These are phyloP conservation scores for Phycodurus eques DNA, from an alignment of 2,113 vertebrate genomes.

Conservation along the genomic window DNA sequence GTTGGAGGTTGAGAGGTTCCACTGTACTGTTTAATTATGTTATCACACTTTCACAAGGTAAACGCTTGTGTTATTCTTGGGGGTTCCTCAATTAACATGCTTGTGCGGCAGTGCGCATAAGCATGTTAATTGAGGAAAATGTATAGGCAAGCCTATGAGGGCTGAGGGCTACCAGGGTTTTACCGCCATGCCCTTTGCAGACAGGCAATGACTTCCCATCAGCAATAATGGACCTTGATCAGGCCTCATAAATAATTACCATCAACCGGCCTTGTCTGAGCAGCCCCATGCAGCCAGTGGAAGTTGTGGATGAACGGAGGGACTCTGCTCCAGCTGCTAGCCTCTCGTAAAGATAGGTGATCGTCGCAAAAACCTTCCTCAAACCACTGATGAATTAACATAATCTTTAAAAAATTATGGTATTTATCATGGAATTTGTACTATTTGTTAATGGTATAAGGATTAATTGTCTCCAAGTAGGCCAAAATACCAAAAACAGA, in stretches of 20 bases:
- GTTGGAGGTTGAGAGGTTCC: background rate
- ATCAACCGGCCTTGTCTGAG: slow-evolving; percentile 64
- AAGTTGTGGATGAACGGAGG: slow-evolving; percentile 27
- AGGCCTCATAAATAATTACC: slow-evolving; percentile 75
- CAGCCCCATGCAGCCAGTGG: slow-evolving; percentile 38
- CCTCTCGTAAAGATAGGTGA: slow-evolving; percentile 24
- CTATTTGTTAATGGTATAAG: background rate
- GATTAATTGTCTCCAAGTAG: background rate
- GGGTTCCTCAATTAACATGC: no score
- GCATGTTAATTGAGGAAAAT: slow-evolving; percentile 56
- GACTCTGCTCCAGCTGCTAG: slow-evolving; percentile 16
- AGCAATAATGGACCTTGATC: slow-evolving; percentile 71
- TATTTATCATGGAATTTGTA: background rate
- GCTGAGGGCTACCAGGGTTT: slow-evolving; percentile 45
- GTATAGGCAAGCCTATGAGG: slow-evolving; percentile 49
- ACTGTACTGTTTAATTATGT: background rate
- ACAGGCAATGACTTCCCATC: slow-evolving; percentile 69
- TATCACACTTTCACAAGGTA: background rate
- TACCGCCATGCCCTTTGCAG: slow-evolving; percentile 40
- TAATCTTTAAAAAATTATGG: background rate
- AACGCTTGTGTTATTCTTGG: background rate
- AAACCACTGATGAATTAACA: slow-evolving; percentile 1
- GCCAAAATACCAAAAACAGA: background rate
- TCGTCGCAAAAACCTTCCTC: slow-evolving; percentile 1
- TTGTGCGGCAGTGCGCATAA: no score